Evolutionary conservation across 2,113 vertebrate genomes (phyloP).

Genomic region (Amia ocellicauda): DNA sequence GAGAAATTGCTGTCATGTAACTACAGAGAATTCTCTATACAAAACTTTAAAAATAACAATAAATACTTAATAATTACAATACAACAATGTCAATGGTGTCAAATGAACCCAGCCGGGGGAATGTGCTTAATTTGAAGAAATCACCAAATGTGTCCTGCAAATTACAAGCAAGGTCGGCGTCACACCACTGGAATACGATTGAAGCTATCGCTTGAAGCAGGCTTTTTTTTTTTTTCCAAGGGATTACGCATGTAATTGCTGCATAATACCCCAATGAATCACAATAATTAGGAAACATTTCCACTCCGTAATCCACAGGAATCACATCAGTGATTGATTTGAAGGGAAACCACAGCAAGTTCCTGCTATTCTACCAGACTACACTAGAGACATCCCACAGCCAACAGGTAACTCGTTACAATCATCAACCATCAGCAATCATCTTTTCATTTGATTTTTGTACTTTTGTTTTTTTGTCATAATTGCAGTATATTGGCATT

Average conservation of each 20-base stretch:
- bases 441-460: neutral
- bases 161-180: too few species aligned
- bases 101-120: too few species aligned
- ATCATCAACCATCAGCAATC: neutral
- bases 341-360: neutral
- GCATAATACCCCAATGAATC: neutral
- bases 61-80: too few species aligned
- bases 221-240: neutral
- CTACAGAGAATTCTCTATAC: too few species aligned
- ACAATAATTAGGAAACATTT: neutral
- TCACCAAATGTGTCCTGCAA: too few species aligned
- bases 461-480: neutral
- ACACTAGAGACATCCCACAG: neutral
- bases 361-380: too few species aligned
- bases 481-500: neutral
- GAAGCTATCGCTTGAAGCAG: too few species aligned
- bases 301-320: neutral
- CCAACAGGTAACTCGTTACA: conserved; percentile 4
- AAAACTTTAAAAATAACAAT: too few species aligned
- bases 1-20: too few species aligned
- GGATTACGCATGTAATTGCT: conserved; percentile 1
- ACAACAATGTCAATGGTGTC: too few species aligned
- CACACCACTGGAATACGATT: too few species aligned
- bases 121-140: too few species aligned
- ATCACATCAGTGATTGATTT: conserved; percentile 4